Evolutionary conservation across 2,113 vertebrate genomes (phyloP).

Genomic region (Tupaia tana): DNA sequence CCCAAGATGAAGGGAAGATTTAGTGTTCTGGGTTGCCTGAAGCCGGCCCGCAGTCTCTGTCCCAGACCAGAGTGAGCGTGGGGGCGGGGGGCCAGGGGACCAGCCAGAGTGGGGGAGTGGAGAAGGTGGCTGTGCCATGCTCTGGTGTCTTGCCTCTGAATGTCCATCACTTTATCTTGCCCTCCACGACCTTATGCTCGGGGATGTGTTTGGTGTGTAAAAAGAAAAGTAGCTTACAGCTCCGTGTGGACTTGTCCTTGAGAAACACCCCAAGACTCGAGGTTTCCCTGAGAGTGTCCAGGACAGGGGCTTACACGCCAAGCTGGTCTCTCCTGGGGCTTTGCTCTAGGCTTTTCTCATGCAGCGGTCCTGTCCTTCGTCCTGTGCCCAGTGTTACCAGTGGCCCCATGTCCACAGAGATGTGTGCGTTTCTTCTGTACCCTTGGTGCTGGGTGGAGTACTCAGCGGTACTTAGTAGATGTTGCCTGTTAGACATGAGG

Average conservation of each 20-base stretch:
- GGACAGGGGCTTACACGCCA: background rate
- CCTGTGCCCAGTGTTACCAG: background rate
- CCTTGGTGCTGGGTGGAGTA: rapidly evolving
- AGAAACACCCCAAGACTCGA: background rate
- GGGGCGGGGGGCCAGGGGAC: no score
- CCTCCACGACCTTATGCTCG: rapidly evolving
- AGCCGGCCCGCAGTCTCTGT: no score
- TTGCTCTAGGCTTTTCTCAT: no score
- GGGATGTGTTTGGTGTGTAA: background rate
- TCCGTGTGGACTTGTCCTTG: no score
- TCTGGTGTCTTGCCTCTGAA: background rate
- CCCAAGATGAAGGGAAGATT: background rate
- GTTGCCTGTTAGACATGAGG: background rate
- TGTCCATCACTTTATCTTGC: no score
- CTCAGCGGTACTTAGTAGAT: background rate
- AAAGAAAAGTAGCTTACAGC: background rate
- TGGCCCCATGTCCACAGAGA: background rate
- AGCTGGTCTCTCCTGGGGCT: background rate
- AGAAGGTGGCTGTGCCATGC: rapidly evolving
- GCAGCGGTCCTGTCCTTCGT: background rate
- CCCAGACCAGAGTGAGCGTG: background rate
- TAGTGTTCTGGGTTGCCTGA: no score
- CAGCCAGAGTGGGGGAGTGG: rapidly evolving
- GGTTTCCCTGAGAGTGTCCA: background rate
- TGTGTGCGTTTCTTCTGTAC: rapidly evolving